Percentiles rank a stretch among this genome's conserved stretches.
Evolutionary conservation across 2,888 invertebrate genomes (phyloP).

Genomic region (Phorcus lineatus): DNA sequence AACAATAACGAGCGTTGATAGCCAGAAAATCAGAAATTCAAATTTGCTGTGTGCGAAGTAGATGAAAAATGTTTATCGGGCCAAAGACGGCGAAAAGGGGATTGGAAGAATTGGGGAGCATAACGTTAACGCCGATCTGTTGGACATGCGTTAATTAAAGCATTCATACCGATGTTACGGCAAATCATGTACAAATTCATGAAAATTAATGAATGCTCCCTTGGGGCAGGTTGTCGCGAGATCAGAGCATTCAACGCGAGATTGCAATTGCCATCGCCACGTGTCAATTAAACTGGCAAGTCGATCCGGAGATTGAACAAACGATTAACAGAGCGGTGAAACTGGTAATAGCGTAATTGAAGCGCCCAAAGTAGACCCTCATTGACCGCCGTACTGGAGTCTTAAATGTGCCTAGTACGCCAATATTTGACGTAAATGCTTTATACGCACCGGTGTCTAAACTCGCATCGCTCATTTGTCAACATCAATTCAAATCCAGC

Average conservation of each 20-base stretch:
- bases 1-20: slow-evolving; percentile 22
- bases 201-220: slow-evolving; percentile 43
- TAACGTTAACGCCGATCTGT: slow-evolving; percentile 22
- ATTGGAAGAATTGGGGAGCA: slow-evolving; percentile 28
- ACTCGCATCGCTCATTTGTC: neutral
- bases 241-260: slow-evolving; percentile 33
- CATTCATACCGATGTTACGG: slow-evolving; percentile 39
- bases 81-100: slow-evolving; percentile 34
- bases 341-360: slow-evolving; percentile 29
- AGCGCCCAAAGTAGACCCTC: neutral
- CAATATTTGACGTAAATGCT: neutral
- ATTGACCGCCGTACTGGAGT: neutral
- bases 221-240: slow-evolving; percentile 29
- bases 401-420: neutral
- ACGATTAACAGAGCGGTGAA: slow-evolving; percentile 35
- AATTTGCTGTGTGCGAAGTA: slow-evolving; percentile 35
- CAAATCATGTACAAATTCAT: slow-evolving; percentile 43
- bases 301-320: slow-evolving; percentile 33
- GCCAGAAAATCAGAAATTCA: slow-evolving; percentile 2
- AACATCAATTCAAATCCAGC: slow-evolving; percentile 10
- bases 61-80: slow-evolving; percentile 40
- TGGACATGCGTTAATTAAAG: slow-evolving; percentile 38
- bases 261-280: slow-evolving; percentile 34
- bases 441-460: neutral
- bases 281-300: slow-evolving; percentile 39